Evolutionary conservation across 2,797 vertebrate species (phyloP).

Genomic region (Myotis findleyi): DNA sequence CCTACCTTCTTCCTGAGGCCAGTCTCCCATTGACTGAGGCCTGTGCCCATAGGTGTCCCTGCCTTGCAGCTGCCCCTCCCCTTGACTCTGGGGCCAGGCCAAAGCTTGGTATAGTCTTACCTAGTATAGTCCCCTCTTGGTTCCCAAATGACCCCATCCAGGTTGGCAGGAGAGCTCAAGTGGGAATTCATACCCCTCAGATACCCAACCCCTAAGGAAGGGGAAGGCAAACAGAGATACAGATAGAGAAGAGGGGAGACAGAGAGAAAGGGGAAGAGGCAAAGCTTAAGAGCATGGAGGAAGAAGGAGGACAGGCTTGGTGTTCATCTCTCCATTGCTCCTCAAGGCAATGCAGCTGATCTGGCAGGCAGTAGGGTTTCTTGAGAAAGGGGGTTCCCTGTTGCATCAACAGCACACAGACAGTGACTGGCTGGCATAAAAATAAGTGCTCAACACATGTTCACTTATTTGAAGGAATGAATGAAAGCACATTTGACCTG

Average conservation of each 20-base stretch:
- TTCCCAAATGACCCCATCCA: conserved; percentile 23
- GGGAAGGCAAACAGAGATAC: background rate
- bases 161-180: background rate
- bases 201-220: background rate
- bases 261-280: background rate
- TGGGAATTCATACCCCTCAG: background rate
- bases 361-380: background rate
- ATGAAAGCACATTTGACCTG: background rate
- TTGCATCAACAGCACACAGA: background rate
- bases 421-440: background rate
- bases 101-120: background rate
- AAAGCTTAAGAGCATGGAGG: background rate
- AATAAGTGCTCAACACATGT: background rate
- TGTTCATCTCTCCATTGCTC: background rate
- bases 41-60: background rate
- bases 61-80: background rate
- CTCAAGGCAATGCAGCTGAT: background rate
- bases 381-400: background rate
- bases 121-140: background rate
- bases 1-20: background rate
- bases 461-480: background rate
- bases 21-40: background rate
- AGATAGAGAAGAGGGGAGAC: background rate
- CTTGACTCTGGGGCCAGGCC: background rate
- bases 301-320: background rate